Percentiles rank a stretch among this genome's conserved stretches.
These are phyloP conservation scores for Apodemia mormo DNA, from an alignment of 2,888 invertebrate genomes.

Conservation along the genomic window DNA sequence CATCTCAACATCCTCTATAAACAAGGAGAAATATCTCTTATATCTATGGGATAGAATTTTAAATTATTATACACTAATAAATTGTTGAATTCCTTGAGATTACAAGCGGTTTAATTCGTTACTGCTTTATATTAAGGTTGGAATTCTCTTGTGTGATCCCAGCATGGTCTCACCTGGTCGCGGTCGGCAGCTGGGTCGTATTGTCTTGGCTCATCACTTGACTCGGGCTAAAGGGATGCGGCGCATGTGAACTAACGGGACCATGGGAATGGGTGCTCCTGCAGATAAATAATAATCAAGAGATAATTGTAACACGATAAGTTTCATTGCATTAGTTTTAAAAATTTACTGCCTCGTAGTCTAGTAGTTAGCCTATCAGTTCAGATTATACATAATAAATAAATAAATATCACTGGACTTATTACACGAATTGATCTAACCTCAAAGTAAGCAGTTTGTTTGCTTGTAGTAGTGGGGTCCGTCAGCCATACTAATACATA, in stretches of 20 bases:
- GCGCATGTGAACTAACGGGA: slow-evolving; percentile 72
- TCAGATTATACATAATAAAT: too few relatives aligned
- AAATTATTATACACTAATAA: slow-evolving; percentile 47
- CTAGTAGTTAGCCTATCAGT: too few relatives aligned
- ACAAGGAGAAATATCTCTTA: slow-evolving; percentile 49
- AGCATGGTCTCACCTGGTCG: slow-evolving; percentile 65
- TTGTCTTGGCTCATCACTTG: slow-evolving; percentile 74
- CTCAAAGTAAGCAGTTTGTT: too few relatives aligned
- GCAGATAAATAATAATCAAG: slow-evolving; percentile 49
- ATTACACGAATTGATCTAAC: too few relatives aligned
- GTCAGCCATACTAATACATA: too few relatives aligned
- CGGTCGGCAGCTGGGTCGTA: slow-evolving; percentile 57
- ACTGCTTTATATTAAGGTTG: slow-evolving; percentile 37
- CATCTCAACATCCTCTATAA: slow-evolving; percentile 46
- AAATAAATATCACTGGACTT: too few relatives aligned
- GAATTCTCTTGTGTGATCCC: slow-evolving; percentile 38
- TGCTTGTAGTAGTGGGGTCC: too few relatives aligned
- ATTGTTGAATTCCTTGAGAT: slow-evolving; percentile 39
- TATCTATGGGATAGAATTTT: slow-evolving; percentile 45
- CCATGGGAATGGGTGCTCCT: slow-evolving; percentile 64
- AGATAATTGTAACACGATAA: slow-evolving; percentile 66
- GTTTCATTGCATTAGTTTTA: slow-evolving; percentile 11
- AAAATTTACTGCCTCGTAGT: not conserved
- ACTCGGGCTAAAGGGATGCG: slow-evolving; percentile 77
- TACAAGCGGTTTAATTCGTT: slow-evolving; percentile 33